These are phyloP conservation scores for Scomber japonicus DNA, from an alignment of 2,113 vertebrate genomes.

Conservation along the genomic window DNA sequence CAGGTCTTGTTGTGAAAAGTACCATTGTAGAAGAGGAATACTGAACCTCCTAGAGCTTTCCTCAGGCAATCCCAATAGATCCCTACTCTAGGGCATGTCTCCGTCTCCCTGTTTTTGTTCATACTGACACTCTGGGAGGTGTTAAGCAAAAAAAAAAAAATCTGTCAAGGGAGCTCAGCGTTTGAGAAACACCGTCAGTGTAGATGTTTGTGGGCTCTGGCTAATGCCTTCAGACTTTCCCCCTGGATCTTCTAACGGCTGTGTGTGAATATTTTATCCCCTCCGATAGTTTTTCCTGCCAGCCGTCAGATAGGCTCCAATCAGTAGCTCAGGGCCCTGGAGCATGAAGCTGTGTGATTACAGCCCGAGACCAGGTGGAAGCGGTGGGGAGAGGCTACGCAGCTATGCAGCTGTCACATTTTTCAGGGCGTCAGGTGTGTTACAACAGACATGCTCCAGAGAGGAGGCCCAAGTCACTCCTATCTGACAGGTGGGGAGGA, in stretches of 20 bases:
- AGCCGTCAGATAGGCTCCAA: conserved; percentile 83
- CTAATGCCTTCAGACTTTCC: conserved; percentile 81
- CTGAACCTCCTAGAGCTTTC: conserved; percentile 64
- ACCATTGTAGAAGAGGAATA: conserved; percentile 58
- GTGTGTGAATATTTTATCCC: conserved; percentile 84
- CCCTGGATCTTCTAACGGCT: conserved; percentile 78
- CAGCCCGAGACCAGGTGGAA: conserved; percentile 68
- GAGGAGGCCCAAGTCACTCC: conserved; percentile 12
- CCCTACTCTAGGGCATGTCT: conserved; percentile 65
- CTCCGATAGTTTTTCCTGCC: conserved; percentile 81
- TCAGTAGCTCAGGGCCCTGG: conserved; percentile 75
- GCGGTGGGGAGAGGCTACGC: conserved; percentile 32
- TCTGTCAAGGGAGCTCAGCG: conserved; percentile 77
- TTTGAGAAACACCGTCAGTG: conserved; percentile 80
- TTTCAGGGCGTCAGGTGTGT: conserved; percentile 76
- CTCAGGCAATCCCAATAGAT: conserved; percentile 72
- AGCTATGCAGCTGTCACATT: conserved; percentile 75
- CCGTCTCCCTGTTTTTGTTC: conserved; percentile 69
- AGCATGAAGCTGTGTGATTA: conserved; percentile 82
- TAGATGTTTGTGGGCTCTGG: conserved; percentile 75
- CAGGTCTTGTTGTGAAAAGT: conserved; percentile 66
- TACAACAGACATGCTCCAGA: conserved; percentile 9
- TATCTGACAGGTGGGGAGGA: conserved; percentile 44
- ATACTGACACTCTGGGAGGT: conserved; percentile 70
- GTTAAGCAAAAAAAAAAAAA: conserved; percentile 66